These are phyloP conservation scores for Notodonta ziczac DNA, from an alignment of 2,888 invertebrate species.

Conservation along the genomic window DNA sequence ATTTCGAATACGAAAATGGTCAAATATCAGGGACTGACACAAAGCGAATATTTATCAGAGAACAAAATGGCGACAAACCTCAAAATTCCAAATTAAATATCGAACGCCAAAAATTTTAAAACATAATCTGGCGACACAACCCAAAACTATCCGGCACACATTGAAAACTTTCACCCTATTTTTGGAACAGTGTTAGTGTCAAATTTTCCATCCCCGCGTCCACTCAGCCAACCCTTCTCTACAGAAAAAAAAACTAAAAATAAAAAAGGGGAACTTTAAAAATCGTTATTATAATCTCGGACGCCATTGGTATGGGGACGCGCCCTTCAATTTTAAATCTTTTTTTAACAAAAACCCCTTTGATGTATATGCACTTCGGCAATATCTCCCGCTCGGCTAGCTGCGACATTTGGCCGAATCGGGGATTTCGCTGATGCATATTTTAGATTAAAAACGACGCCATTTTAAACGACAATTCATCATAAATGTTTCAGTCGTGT, in stretches of 20 bases:
- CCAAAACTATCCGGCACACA: slow-evolving; percentile 35
- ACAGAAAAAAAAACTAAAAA: slow-evolving; percentile 69
- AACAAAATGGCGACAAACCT: too few species aligned
- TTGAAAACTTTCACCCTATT: slow-evolving; percentile 69
- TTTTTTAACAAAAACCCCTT: slow-evolving; percentile 81
- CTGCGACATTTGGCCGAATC: slow-evolving; percentile 79
- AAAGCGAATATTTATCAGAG: too few species aligned
- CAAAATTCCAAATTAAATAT: slow-evolving; percentile 8
- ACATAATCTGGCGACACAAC: slow-evolving; percentile 16
- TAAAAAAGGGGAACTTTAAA: slow-evolving; percentile 79
- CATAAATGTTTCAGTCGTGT: neutral
- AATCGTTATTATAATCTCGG: slow-evolving; percentile 85
- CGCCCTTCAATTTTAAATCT: slow-evolving; percentile 82
- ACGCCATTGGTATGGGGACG: slow-evolving; percentile 80
- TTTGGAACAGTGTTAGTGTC: slow-evolving; percentile 72
- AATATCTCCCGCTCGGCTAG: slow-evolving; percentile 77
- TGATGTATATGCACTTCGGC: slow-evolving; percentile 82
- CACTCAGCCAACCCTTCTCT: slow-evolving; percentile 76
- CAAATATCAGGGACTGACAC: too few species aligned
- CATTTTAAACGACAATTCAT: slow-evolving; percentile 52
- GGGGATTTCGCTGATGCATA: slow-evolving; percentile 78
- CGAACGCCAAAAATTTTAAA: slow-evolving; percentile 13
- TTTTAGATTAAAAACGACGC: slow-evolving; percentile 74
- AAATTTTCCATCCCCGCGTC: slow-evolving; percentile 77
- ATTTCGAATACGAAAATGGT: neutral